Conservation (phyloP, 2,797 vertebrate genomes). For the Melopsittacus undulatus region DNA sequence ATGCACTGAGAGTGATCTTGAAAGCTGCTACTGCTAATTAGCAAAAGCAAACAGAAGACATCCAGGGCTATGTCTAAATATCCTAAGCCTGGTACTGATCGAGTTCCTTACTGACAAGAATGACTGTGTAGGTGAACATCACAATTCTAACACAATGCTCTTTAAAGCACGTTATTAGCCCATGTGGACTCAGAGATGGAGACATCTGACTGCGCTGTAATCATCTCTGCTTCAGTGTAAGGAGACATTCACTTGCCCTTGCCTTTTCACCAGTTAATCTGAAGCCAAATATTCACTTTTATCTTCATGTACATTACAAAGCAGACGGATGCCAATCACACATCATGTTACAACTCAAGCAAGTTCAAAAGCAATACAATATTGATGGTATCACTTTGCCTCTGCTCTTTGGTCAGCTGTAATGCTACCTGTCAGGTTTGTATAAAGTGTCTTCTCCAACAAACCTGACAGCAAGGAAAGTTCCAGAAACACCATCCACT, state of each 20-base stretch:
- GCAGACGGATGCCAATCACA: background rate
- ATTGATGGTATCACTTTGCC: background rate
- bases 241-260: accelerated
- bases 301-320: background rate
- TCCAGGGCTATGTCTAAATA: background rate
- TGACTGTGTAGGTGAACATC: background rate
- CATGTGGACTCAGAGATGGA: background rate
- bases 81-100: background rate
- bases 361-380: background rate
- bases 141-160: background rate
- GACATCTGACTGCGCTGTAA: background rate
- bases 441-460: background rate
- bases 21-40: background rate
- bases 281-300: background rate
- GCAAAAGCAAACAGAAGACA: background rate
- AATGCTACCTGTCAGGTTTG: background rate
- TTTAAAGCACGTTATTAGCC: background rate
- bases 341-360: background rate
- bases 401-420: background rate
- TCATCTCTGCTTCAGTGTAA: background rate
- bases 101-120: background rate
- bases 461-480: background rate
- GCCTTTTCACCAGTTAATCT: background rate
- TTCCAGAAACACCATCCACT: background rate
- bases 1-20: background rate